Conservation (phyloP, 2,113 vertebrate genomes). For the Platichthys stellatus region DNA sequence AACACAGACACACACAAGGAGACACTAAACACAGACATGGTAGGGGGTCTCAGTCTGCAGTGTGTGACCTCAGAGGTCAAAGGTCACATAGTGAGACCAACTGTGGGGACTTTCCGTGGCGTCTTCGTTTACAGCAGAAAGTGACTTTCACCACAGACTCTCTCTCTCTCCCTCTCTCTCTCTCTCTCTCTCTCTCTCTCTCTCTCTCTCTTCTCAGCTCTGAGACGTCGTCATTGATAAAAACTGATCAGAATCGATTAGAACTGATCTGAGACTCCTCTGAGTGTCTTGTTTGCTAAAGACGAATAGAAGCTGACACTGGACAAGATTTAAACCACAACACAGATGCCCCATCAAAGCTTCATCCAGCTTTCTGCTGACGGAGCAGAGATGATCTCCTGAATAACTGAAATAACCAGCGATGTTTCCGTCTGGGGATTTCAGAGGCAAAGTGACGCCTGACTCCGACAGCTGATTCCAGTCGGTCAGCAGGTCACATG, state of each 20-base stretch:
- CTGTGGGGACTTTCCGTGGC: conserved; percentile 36
- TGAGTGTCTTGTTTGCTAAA: no score
- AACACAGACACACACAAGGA: not conserved
- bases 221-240: no score
- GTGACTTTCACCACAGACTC: not conserved
- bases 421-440: conserved; percentile 6
- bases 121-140: conserved; percentile 17
- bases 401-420: not conserved
- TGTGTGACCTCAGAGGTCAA: conserved; percentile 25
- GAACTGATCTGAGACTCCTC: no score
- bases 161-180: not conserved
- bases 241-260: no score
- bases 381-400: not conserved
- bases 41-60: conserved; percentile 42
- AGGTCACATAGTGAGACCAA: conserved; percentile 55
- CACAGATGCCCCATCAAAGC: no score
- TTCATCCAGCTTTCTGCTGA: no score
- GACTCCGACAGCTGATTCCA: conserved; percentile 1
- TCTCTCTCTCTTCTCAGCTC: no score
- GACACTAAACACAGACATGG: not conserved
- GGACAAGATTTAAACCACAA: no score
- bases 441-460: conserved; percentile 17
- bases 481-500: not conserved
- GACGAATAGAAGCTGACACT: no score
- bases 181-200: no score